phyloP scores from a whole-genome alignment of 1,140 invertebrate genomes.

The Gonatopus flavifemur region DNA sequence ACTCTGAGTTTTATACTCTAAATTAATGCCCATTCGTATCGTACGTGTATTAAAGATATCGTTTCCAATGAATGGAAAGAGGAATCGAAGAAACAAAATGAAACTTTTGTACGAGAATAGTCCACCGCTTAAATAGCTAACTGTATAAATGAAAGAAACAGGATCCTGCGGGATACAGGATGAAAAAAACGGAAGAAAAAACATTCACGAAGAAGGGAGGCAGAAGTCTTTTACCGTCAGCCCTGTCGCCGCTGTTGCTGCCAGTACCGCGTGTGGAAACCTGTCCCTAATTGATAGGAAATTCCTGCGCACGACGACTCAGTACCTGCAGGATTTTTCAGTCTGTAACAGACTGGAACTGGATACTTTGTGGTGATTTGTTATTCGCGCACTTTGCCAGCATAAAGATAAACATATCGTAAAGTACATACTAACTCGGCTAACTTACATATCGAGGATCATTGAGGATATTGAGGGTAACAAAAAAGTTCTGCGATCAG shows the following conservation, averaged over 20 bases:
- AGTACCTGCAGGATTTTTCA: conserved; percentile 44
- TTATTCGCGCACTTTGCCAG: conserved; percentile 38
- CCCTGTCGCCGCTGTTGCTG: not conserved
- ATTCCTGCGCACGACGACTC: conserved; percentile 45
- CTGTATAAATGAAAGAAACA: conserved; percentile 32
- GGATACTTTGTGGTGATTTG: conserved; percentile 47
- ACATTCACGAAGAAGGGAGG: conserved; percentile 5
- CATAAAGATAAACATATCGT: no score
- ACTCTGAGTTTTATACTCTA: no score
- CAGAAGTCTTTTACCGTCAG: conserved; percentile 18
- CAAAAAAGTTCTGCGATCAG: no score
- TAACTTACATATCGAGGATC: no score
- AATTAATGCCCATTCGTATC: no score
- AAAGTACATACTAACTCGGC: no score
- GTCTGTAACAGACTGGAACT: conserved; percentile 46
- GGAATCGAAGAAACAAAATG: no score
- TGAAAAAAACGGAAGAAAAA: not conserved
- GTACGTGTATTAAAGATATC: no score
- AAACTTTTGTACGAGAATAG: no score
- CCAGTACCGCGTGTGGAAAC: conserved; percentile 36
- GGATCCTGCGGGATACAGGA: conserved; percentile 8
- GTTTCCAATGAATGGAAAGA: no score
- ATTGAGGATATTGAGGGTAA: no score
- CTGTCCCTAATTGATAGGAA: conserved; percentile 56
- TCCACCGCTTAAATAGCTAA: conserved; percentile 27